phyloP scores from a whole-genome alignment of 2,888 invertebrate genomes.

The Dioctria linearis region DNA sequence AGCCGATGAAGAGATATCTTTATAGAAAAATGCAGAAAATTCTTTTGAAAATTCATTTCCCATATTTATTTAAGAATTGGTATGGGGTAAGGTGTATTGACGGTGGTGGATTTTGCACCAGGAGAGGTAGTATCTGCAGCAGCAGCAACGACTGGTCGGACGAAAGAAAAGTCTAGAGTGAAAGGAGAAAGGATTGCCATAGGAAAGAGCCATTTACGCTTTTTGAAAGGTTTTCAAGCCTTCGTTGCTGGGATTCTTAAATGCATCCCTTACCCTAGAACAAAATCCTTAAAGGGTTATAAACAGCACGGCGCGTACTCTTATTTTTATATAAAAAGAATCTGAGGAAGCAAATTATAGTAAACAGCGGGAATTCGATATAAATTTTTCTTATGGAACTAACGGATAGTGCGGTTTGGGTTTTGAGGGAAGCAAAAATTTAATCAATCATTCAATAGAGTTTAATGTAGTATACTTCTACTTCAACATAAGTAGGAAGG shows the following conservation, averaged over 20 bases:
- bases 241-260: slow-evolving; percentile 24
- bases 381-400: background rate
- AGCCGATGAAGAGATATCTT: slow-evolving; percentile 14
- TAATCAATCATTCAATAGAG: background rate
- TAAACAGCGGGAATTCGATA: background rate
- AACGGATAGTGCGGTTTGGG: too few species aligned
- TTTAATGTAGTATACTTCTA: too few species aligned
- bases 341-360: too few species aligned
- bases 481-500: too few species aligned
- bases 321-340: slow-evolving; percentile 9
- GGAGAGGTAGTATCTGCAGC: background rate
- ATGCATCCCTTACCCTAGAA: slow-evolving; percentile 9
- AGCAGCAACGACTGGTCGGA: background rate
- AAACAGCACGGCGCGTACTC: background rate
- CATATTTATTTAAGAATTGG: slow-evolving; percentile 2
- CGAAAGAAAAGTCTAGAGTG: background rate
- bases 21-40: slow-evolving; percentile 34
- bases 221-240: slow-evolving; percentile 14
- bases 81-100: background rate
- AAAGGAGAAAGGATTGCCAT: slow-evolving; percentile 7
- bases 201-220: slow-evolving; percentile 25
- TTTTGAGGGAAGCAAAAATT: background rate
- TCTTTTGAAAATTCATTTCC: slow-evolving; percentile 35
- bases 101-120: background rate
- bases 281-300: background rate